Base-by-base conservation (phyloP, 2,113 vertebrate species). In the Leucopsar rothschildi region DNA sequence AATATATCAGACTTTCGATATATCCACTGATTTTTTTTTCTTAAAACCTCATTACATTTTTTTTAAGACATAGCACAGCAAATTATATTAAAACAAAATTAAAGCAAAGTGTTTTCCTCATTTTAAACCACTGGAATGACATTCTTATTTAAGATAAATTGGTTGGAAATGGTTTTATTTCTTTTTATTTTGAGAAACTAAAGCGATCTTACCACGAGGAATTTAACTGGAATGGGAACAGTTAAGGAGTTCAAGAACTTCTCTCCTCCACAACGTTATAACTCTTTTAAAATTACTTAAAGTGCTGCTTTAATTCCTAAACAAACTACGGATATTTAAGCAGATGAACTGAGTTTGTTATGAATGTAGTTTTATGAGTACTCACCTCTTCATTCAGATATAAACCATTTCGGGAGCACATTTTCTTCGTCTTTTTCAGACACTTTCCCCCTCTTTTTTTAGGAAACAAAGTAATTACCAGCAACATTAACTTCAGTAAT, bases 211-310 rank as follows among this genome's bases (percentile, higher is more conserved):
- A 4, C 1, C 2, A 80, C 2, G 6, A 66, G 24, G 63, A 73
- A 86, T 90, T 92, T 65, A 53, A 77, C 23, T 20, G 14, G 45
- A 83, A 73, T 14, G 21, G 25, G 33, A 39, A 56, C 40, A 55
- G 31, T 17, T 16, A 40, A 53, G 19, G 44, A 47, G 31, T 56
- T 83, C 71, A 39, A 80, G 64, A 72, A 61, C 28, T 28, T 57
- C 17, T 17, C 1, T 4, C 19, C 24, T 75, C 45, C 23, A 3
- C 0, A 1, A 18, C 9, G 3, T 45, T 35, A 21, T 8, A 76
- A 63, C 15, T 75, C 19, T 56, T 72, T 79, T 39, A 3, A 55
- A 86, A 80, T 63, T 28, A 68, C 11, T 81, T 52, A 14, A 64
- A 63, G 35, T 39, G 22, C 50, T 86, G 44, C 24, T 72, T 78